Evolutionary conservation across 2,888 invertebrate species (phyloP).

Genomic region (Sinhomidia bicolor): DNA sequence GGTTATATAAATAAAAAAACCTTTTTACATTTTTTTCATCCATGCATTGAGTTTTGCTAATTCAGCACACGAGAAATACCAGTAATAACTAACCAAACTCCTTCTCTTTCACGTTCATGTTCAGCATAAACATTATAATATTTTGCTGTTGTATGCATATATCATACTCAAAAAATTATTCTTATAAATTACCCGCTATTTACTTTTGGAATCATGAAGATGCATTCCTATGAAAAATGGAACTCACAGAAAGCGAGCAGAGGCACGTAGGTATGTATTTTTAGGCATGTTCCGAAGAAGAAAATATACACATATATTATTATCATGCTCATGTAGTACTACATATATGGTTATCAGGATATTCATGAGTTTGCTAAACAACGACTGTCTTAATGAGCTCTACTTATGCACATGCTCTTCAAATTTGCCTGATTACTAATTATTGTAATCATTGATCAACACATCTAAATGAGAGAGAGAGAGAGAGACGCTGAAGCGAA

Average conservation of each 20-base stretch:
- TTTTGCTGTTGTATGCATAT: too few relatives aligned
- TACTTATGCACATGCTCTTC: neutral
- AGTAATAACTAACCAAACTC: slow-evolving; percentile 13
- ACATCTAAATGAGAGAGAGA: neutral
- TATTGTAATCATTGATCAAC: neutral
- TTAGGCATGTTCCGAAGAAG: slow-evolving; percentile 23
- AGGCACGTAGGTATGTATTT: neutral
- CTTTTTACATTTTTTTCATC: slow-evolving; percentile 27
- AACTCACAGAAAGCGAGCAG: neutral
- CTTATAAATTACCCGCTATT: too few relatives aligned
- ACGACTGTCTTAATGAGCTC: too few relatives aligned
- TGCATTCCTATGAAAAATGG: slow-evolving; percentile 43
- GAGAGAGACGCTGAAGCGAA: too few relatives aligned
- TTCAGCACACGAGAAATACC: slow-evolving; percentile 33
- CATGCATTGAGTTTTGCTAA: slow-evolving; percentile 23
- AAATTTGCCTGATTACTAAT: neutral
- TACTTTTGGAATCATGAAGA: neutral
- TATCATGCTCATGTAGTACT: too few relatives aligned
- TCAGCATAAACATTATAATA: slow-evolving; percentile 12
- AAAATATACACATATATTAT: too few relatives aligned
- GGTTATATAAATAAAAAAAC: slow-evolving; percentile 27
- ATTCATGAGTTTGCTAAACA: too few relatives aligned
- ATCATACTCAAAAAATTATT: too few relatives aligned
- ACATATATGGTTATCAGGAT: too few relatives aligned
- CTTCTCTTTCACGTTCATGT: slow-evolving; percentile 15